Percentiles rank a stretch among this genome's conserved stretches.
Evolutionary conservation across 2,113 vertebrate genomes (phyloP).

Genomic region (Holacanthus passer): DNA sequence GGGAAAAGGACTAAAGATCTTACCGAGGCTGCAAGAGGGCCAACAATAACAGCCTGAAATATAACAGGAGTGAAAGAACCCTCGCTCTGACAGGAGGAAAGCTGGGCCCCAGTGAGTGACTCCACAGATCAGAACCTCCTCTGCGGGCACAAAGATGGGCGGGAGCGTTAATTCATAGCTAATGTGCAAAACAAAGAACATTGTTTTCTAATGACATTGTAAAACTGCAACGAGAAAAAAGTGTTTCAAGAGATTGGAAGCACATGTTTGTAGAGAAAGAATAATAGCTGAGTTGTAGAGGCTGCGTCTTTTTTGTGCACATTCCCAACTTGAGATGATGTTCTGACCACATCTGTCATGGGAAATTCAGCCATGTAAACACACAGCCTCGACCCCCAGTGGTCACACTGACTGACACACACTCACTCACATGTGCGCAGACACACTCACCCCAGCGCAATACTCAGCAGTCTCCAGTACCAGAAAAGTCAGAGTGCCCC

Average conservation of each 20-base stretch:
- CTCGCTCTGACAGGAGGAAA: slow-evolving; percentile 73
- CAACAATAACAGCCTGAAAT: slow-evolving; percentile 98
- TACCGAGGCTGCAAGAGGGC: slow-evolving; percentile 87
- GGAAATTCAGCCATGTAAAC: slow-evolving; percentile 91
- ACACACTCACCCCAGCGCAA: slow-evolving; percentile 18
- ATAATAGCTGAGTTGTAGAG: slow-evolving; percentile 83
- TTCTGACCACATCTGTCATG: slow-evolving; percentile 91
- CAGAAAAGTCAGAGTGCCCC: slow-evolving; percentile 76
- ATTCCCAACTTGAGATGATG: slow-evolving; percentile 87
- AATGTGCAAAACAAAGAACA: slow-evolving; percentile 92
- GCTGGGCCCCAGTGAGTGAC: slow-evolving; percentile 81
- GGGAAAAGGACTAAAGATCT: slow-evolving; percentile 94
- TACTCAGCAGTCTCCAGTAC: slow-evolving; percentile 18
- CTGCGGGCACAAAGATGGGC: slow-evolving; percentile 84
- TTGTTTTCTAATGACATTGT: slow-evolving; percentile 90
- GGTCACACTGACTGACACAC: slow-evolving; percentile 36
- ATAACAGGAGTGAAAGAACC: slow-evolving; percentile 85
- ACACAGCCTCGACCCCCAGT: slow-evolving; percentile 64
- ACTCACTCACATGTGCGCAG: slow-evolving; percentile 19
- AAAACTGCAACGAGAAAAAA: slow-evolving; percentile 84
- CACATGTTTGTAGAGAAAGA: slow-evolving; percentile 88
- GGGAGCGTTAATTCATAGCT: slow-evolving; percentile 89
- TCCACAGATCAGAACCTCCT: slow-evolving; percentile 89
- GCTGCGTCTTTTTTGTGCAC: slow-evolving; percentile 74
- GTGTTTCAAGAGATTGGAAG: slow-evolving; percentile 90